Percentiles rank a stretch among this genome's conserved stretches.
Conservation (phyloP, 92 coral and sea anemone genomes). For the Porites rus region DNA sequence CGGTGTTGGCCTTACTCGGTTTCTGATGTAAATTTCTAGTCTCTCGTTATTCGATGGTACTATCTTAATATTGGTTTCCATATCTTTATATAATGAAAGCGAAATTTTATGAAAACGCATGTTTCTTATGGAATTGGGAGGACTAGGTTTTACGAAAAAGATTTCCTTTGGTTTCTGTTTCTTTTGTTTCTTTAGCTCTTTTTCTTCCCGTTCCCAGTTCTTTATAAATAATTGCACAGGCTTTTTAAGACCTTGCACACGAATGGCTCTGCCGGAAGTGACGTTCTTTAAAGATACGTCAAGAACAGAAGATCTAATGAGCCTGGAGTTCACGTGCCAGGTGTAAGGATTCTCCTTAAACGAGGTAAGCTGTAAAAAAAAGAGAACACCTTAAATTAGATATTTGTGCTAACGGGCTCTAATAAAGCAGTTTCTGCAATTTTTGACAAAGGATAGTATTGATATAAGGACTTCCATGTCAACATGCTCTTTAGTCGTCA, state of each 20-base stretch:
- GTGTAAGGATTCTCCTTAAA: constrained; percentile 73
- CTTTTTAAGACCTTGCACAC: constrained; percentile 53
- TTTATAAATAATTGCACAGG: constrained; percentile 67
- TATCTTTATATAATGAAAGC: constrained; percentile 52
- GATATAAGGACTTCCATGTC: too few relatives aligned
- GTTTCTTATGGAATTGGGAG: constrained; percentile 47
- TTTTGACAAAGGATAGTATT: too few relatives aligned
- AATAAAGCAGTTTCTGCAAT: neutral
- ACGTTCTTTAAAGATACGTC: constrained; percentile 71
- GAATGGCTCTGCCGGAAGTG: constrained; percentile 62
- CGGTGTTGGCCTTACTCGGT: constrained; percentile 66
- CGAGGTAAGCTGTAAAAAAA: constrained; percentile 58
- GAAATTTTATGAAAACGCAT: constrained; percentile 73
- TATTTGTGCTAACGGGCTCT: neutral
- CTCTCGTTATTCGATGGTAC: constrained; percentile 56
- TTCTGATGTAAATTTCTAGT: constrained; percentile 61
- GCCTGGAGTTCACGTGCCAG: constrained; percentile 73
- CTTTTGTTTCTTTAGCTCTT: neutral
- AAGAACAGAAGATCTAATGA: constrained; percentile 73
- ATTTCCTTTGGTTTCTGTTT: neutral
- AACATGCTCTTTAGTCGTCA: too few relatives aligned
- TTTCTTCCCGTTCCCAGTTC: constrained; percentile 25
- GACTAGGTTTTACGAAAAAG: constrained; percentile 70
- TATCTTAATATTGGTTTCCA: constrained; percentile 53
- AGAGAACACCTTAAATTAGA: neutral